Percentiles rank a stretch among this genome's conserved stretches.
phyloP scores from a whole-genome alignment of 2,888 invertebrate species.

The Holacanthella duospinosa region DNA sequence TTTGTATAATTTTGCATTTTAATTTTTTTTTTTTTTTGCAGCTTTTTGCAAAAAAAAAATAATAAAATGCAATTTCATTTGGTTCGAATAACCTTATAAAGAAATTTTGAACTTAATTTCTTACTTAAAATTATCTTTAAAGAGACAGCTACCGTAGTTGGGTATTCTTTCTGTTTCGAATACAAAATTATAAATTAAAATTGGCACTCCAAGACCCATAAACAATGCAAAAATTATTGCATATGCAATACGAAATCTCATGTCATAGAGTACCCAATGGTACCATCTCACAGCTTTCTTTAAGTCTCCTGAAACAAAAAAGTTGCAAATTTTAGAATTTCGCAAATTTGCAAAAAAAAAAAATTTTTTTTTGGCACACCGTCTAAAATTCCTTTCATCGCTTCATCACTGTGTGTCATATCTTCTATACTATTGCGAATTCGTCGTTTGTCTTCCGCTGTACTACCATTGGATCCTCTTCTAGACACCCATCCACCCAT shows the following conservation, averaged over 20 bases:
- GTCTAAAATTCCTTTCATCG: neutral
- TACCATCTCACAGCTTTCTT: neutral
- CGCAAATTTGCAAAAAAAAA: no score
- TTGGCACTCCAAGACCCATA: slow-evolving; percentile 9
- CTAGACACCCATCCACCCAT: neutral
- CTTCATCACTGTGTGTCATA: neutral
- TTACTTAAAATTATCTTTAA: slow-evolving; percentile 6
- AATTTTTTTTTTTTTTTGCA: no score
- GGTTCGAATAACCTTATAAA: no score
- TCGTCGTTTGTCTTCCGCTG: neutral
- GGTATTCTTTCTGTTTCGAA: neutral
- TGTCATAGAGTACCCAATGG: slow-evolving; percentile 1
- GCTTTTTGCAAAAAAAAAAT: neutral
- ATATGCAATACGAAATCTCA: slow-evolving; percentile 4
- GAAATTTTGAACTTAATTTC: neutral
- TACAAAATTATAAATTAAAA: slow-evolving; percentile 1
- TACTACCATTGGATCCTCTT: neutral
- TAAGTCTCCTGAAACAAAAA: neutral
- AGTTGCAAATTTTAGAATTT: neutral
- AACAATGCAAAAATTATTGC: neutral
- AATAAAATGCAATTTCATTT: neutral
- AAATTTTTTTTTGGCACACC: no score
- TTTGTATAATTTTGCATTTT: no score
- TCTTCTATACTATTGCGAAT: neutral
- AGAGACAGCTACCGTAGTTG: slow-evolving; percentile 10